These are phyloP conservation scores for Ptycholaimellus sp. DNA, from an alignment of 2,888 invertebrate species.

Conservation along the genomic window DNA sequence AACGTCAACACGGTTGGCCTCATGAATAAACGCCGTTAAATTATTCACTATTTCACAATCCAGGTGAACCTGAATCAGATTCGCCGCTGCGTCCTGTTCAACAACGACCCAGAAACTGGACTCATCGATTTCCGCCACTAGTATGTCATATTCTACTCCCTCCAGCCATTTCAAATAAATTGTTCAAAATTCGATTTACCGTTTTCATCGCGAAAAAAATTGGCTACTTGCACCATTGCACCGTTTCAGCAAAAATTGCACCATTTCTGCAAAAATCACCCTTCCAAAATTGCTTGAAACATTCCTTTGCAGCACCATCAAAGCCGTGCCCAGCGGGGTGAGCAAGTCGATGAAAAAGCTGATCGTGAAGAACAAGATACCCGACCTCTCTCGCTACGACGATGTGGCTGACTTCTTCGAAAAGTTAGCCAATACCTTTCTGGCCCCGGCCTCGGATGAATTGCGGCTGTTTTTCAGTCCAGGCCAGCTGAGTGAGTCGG, in stretches of 20 bases:
- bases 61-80: conserved; percentile 64
- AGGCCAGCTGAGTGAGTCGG: conserved; percentile 22
- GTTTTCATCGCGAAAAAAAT: too few species aligned
- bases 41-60: conserved; percentile 6
- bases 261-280: too few species aligned
- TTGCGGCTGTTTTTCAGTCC: conserved; percentile 21
- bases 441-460: too few species aligned
- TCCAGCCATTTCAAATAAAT: neutral
- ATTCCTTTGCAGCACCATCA: conserved; percentile 47
- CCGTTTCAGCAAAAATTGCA: too few species aligned
- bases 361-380: conserved; percentile 45
- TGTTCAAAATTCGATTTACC: neutral
- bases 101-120: conserved; percentile 59
- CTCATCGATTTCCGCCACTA: conserved; percentile 77
- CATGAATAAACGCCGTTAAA: conserved; percentile 1
- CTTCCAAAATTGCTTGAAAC: too few species aligned
- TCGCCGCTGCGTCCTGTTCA: conserved; percentile 62
- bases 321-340: conserved; percentile 65
- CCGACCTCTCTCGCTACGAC: conserved; percentile 55
- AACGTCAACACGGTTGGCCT: conserved; percentile 56
- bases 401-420: conserved; percentile 67
- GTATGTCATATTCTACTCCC: conserved; percentile 24
- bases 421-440: too few species aligned
- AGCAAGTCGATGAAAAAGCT: conserved; percentile 74
- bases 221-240: too few species aligned